Evolutionary conservation across 30 jellyfish, hydroid and myxozoan species (phyloP).

Genomic region (Rhopilema esculentum): DNA sequence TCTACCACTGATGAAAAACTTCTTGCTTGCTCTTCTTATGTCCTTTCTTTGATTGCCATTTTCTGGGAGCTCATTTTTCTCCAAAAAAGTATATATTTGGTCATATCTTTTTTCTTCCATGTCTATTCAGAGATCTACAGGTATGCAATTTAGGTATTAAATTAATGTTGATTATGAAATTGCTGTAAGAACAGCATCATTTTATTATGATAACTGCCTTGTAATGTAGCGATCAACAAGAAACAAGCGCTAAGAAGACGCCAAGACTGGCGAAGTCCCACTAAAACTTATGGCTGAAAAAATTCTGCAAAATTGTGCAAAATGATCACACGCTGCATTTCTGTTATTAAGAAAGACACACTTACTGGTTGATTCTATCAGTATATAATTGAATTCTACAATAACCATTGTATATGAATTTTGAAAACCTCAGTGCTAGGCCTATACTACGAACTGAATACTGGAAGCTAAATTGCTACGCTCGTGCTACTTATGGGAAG

Average conservation of each 20-base stretch:
- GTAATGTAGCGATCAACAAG: neutral
- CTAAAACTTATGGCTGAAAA: neutral
- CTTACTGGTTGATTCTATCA: neutral
- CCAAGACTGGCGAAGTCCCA: neutral
- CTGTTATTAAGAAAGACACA: neutral
- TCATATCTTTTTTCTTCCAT: neutral
- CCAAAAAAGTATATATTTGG: neutral
- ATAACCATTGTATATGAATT: too few species aligned
- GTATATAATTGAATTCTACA: too few species aligned
- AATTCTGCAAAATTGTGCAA: neutral
- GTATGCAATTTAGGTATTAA: neutral
- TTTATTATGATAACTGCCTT: neutral
- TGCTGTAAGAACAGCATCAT: neutral
- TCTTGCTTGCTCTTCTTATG: neutral
- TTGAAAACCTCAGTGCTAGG: neutral
- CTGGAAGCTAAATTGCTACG: neutral
- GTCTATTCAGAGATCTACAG: neutral
- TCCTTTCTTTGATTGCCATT: neutral
- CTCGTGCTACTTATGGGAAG: neutral
- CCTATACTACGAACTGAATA: neutral
- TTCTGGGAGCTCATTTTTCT: neutral
- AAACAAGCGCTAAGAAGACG: neutral
- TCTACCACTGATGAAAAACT: neutral
- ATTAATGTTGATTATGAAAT: neutral
- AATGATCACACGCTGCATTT: neutral